Base-by-base conservation (phyloP, 2,797 vertebrate species). In the Acipenser ruthenus region DNA sequence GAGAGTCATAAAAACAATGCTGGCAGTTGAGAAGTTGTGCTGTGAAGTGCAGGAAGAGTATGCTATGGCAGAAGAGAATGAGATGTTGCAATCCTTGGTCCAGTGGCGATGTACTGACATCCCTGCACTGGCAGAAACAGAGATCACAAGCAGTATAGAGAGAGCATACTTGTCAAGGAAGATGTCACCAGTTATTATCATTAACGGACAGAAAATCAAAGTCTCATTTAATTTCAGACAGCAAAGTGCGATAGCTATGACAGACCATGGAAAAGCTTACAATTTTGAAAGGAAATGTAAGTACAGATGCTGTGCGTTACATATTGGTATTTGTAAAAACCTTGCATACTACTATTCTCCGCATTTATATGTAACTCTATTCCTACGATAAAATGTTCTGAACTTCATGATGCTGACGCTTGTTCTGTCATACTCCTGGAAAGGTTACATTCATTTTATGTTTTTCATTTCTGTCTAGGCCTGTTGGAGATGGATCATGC, bases 21-120 rank as follows among this genome's bases (percentile, higher is more conserved):
- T 97, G 0, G 0, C 75, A 62, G 70, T 91, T 73, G 94, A 98
- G 76, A 68, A 63, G 47, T 72, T 93, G 75, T 87, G 95, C 55
- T 88, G 86, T 67, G 1, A 6, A 0, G 70, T 85, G 68, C 91
- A 91, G 79, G 53, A 70, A 53, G 59, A 86, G 56, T 84, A 85
- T 56, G 68, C 73, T 11, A 66, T 0, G n/a, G 75, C 81, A 59
- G 87, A 88, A 74, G 37, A 84, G 67, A 0, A 0, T 7, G 47
- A 12, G 11, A 75, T 91, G 64, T 1, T 67, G 8, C 65, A 48
- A 60, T 65, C 74, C 2, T 66, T 74, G 1, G 80, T 90, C 82
- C 77, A 71, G 66, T 82, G 72, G 67, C 50, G 67, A 8, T 72
- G 67, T 71, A 48, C 68, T 63, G 65, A 6, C 60, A n/a, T 12